Conservation (phyloP, 35 echinoderm and acorn worm genomes). For the Ophiothrix spiculata region DNA sequence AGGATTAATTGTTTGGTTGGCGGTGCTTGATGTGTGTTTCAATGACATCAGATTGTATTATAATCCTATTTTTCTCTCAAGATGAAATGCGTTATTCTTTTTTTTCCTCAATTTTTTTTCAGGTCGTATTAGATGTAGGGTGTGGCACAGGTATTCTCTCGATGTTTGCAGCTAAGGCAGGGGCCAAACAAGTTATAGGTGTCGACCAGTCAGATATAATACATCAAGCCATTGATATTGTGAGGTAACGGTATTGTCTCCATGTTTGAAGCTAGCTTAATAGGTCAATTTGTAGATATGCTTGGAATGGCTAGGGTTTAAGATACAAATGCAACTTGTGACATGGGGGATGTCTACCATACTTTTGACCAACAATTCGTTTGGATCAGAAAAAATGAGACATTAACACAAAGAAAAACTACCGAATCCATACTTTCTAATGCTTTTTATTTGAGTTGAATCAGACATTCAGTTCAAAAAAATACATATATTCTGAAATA, state of each 20-base stretch:
- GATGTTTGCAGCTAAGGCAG: conserved; percentile 99
- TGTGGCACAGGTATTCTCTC: conserved; percentile 96
- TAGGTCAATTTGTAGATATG: conserved; percentile 85
- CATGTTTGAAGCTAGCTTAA: background rate
- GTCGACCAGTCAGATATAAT: conserved; percentile 99
- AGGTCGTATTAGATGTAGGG: conserved; percentile 98
- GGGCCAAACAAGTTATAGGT: conserved; percentile 86
- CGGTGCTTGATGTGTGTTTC: background rate
- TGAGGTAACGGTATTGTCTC: conserved; percentile 65
- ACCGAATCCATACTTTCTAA: no score
- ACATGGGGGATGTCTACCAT: conserved; percentile 49
- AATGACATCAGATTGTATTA: background rate
- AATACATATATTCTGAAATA: no score
- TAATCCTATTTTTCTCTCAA: background rate
- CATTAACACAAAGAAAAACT: no score
- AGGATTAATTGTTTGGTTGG: no score
- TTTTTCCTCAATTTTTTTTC: background rate
- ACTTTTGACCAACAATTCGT: no score
- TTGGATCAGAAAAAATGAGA: no score
- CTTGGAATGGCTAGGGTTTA: conserved; percentile 88
- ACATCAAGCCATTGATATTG: conserved; percentile 97
- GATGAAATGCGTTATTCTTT: background rate
- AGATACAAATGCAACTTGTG: conserved; percentile 90
- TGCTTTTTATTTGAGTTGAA: no score
- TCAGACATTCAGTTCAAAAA: no score